Base-by-base conservation (phyloP, 2,113 vertebrate genomes). In the Lophotis ruficrista region DNA sequence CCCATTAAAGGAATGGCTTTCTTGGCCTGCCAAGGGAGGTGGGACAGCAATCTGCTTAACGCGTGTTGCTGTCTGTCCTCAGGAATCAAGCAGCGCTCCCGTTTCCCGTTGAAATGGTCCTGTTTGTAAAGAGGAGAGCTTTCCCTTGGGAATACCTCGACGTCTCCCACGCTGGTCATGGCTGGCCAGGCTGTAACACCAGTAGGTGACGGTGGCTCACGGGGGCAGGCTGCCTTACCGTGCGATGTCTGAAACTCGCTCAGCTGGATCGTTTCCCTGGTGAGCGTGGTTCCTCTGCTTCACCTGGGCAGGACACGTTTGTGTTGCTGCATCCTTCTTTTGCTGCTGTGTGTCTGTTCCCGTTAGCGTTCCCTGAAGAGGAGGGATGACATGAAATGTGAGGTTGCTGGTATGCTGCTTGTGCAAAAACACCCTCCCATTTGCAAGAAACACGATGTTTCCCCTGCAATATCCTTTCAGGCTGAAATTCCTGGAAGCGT, bases 361-460 rank as follows among this genome's bases (percentile, higher is more conserved):
- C 0, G 0, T 64, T 20, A 51, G 53, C 1, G 1, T 83, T 89
- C 45, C 18, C 30, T 27, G 64, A 56, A 57, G 41, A 47, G 20
- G 35, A 91, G 54, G 2, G 33, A 19, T 87, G 45, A 69, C 16
- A 3, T 38, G 22, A 35, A 57, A 75, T 37, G 19, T 28, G 47
- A 90, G 37, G 37, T 84, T 87, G 66, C 47, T 62, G 6, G 21
- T 30, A 10, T 15, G 37, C 47, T 41, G 19, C 37, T 71, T 50
- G 24, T 75, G 41, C n/a, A 70, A 33, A 91, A 87, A 85, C 58
- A 79, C 22, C 57, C 25, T 82, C 28, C 43, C 9, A 1, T 76
- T 79, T 93, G 10, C 48, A 43, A 82, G 47, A 82, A 87, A 51
- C 37, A 25, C 2, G 22, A 47, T 0, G 0, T 68, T 90, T 90